Base-by-base conservation (phyloP, 2,797 vertebrate genomes). In the Linurgus olivaceus region DNA sequence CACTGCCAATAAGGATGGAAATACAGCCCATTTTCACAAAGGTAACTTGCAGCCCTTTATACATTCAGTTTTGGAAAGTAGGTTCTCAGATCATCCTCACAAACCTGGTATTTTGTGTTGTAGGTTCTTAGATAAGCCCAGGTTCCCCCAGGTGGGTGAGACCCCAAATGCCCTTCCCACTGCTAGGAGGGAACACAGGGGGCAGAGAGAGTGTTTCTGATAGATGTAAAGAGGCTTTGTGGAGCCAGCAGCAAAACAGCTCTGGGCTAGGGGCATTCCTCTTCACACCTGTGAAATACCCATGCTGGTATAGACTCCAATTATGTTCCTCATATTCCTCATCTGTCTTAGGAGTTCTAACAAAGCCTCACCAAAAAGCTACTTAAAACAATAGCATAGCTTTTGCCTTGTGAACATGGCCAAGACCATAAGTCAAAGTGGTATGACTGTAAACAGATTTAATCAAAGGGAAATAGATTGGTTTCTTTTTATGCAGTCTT, bases 131-230 rank as follows among this genome's bases (percentile, higher is more conserved):
- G 23, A 45, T 16, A 51, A 33, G 2, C 11, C 25, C 8, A 47
- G 38, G 17, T 23, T 40, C 19, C 20, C 8, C 17, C 0, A 0
- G 10, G 1, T 13, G 26, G 19, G 7, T 6, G 25, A 6, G 25
- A 45, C 18, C 15, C 18, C 10, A 15, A 11, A 71, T 37, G 18
- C 42, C 29, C 31, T 68, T 54, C 31, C 29, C 15, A 8, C 23
- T 40, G 19, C 4, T 11, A 3, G 2, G 16, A 20, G 62, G 14
- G 15, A n/a, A n/a, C 28, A 38, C 21, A 31, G 21, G 47, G 16
- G 33, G 52, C 24, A 78, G 31, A n/a, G 28, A 54, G 2, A 1
- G 3, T 8, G 13, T 26, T 79, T 40, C 26, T 13, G 8, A 21
- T 51, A 1, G 14, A 35, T 0, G 2, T 1, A 28, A 33, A 44